Conservation (phyloP, 2,113 vertebrate genomes). For the Microcebus tavaratra region DNA sequence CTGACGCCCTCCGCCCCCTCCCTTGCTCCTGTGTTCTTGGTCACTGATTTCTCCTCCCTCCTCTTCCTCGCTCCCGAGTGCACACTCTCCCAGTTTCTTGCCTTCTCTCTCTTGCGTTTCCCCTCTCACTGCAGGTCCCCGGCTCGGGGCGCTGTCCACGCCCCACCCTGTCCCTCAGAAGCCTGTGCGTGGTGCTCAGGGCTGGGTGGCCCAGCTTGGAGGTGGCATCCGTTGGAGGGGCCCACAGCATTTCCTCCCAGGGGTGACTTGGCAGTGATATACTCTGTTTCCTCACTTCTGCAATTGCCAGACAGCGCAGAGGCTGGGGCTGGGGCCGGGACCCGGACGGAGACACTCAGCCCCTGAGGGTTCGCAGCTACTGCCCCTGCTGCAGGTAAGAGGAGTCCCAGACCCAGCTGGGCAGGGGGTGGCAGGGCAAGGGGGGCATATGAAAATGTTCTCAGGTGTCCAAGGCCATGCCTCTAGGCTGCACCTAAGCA, state of each 20-base stretch:
- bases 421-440: neutral
- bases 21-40: neutral
- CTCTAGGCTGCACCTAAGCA: neutral
- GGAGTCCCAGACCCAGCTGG: neutral
- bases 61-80: neutral
- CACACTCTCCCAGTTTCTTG: neutral
- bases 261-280: slow-evolving; percentile 65
- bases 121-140: neutral
- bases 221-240: neutral
- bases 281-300: slow-evolving; percentile 73
- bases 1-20: neutral
- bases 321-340: neutral
- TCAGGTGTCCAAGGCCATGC: neutral
- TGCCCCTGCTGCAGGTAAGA: slow-evolving; percentile 43
- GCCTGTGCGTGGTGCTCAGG: neutral
- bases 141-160: neutral
- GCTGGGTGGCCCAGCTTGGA: neutral
- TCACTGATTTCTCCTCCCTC: neutral
- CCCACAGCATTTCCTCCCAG: slow-evolving; percentile 63
- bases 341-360: neutral
- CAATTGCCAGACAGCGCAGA: slow-evolving; percentile 54
- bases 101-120: too few species aligned
- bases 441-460: too few species aligned
- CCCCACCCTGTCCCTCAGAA: neutral
- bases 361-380: rapidly evolving